Evolutionary conservation across 2,888 invertebrate genomes (phyloP).

Genomic region (Mellilla xanthometata): DNA sequence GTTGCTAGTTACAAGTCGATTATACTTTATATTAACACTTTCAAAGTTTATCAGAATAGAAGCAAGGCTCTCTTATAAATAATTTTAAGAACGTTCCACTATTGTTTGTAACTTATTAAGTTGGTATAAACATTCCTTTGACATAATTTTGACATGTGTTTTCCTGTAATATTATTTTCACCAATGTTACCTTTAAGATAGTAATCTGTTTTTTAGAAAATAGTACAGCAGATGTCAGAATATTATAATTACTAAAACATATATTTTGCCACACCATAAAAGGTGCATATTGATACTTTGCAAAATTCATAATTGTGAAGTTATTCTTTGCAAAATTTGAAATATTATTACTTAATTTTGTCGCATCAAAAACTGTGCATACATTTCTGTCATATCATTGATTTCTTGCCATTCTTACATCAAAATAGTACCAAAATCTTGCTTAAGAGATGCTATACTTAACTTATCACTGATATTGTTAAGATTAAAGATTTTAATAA

Average conservation of each 20-base stretch:
- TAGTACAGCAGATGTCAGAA: conserved; percentile 1
- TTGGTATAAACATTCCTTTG: conserved; percentile 5
- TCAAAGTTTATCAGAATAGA: conserved; percentile 26
- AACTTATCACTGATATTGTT: conserved; percentile 66
- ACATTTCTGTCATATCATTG: conserved; percentile 4
- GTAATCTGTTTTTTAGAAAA: background rate
- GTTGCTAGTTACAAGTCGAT: conserved; percentile 61
- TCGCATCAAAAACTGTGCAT: too few species aligned
- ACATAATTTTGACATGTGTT: conserved; percentile 1
- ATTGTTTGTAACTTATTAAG: conserved; percentile 9
- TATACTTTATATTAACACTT: conserved; percentile 29
- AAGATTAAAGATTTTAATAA: conserved; percentile 71
- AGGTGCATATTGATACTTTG: too few species aligned
- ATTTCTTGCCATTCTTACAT: conserved; percentile 17
- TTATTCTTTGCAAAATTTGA: too few species aligned
- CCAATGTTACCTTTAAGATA: conserved; percentile 17
- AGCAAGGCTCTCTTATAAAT: conserved; percentile 11
- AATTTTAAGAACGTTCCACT: conserved; percentile 1
- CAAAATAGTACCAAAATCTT: conserved; percentile 63
- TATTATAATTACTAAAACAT: background rate
- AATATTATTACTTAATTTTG: too few species aligned
- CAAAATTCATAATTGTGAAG: too few species aligned
- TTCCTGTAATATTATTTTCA: conserved; percentile 16
- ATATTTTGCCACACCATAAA: too few species aligned
- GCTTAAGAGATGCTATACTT: conserved; percentile 65